Conservation (phyloP, 2,113 vertebrate species). For the Vicugna pacos region DNA sequence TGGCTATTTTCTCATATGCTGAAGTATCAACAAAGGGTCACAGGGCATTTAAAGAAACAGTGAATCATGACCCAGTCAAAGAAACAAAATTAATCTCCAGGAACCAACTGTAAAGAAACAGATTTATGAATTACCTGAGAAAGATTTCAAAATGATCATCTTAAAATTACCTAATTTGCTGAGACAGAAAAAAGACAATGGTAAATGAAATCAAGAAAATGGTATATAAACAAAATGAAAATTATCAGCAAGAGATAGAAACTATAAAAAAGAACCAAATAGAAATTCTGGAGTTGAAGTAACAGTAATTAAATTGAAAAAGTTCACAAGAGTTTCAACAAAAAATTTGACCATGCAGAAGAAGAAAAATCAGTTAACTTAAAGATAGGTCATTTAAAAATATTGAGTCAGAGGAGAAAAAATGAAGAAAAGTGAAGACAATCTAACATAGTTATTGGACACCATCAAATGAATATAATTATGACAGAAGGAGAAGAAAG, state of each 20-base stretch:
- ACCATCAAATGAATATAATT: neutral
- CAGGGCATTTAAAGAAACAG: neutral
- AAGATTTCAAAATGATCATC: neutral
- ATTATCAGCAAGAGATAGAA: neutral
- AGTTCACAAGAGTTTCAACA: neutral
- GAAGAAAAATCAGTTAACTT: neutral
- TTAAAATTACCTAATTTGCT: neutral
- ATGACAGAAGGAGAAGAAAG: neutral
- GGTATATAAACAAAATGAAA: neutral
- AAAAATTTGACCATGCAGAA: neutral
- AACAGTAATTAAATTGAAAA: neutral
- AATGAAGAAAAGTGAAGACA: neutral
- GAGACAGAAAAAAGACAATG: neutral
- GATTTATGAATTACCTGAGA: neutral
- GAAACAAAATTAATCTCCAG: neutral
- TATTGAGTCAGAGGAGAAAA: neutral
- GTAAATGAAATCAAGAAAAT: neutral
- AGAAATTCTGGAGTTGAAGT: conserved; percentile 13
- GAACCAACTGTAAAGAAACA: neutral
- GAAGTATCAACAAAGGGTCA: neutral
- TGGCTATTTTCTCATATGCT: neutral
- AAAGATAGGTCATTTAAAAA: neutral
- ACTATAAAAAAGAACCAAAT: neutral
- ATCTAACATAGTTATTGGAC: neutral
- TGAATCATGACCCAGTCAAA: neutral